A percentile compares a stretch with the other conserved stretches of the same genome.
phyloP scores from a whole-genome alignment of 2,888 invertebrate species.

The Cyclophora albipunctata region DNA sequence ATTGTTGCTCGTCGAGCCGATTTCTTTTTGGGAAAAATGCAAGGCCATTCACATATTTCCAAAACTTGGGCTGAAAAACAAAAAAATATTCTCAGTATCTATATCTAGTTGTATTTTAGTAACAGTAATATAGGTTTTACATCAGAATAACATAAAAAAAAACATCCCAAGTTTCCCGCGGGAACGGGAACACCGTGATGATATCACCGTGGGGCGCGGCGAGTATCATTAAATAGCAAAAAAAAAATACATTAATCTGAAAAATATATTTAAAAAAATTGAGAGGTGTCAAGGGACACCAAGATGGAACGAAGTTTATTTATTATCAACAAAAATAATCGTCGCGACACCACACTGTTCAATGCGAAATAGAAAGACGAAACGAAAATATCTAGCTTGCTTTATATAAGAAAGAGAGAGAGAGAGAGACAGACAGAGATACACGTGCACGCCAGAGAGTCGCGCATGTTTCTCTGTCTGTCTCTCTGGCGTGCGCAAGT shows the following conservation, averaged over 20 bases:
- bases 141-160: not conserved
- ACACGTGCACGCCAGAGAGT: too few relatives aligned
- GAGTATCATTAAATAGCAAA: not conserved
- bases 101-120: not conserved
- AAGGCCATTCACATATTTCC: constrained; percentile 36
- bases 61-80: constrained; percentile 27
- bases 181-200: not conserved
- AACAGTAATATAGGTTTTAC: not conserved
- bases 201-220: not conserved
- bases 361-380: too few relatives aligned
- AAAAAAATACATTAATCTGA: not conserved
- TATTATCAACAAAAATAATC: too few relatives aligned
- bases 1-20: too few relatives aligned
- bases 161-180: not conserved
- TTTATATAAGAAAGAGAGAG: too few relatives aligned
- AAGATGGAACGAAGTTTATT: too few relatives aligned
- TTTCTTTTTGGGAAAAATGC: constrained; percentile 7
- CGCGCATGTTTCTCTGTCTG: too few relatives aligned
- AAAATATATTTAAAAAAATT: not conserved
- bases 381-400: too few relatives aligned
- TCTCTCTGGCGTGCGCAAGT: too few relatives aligned
- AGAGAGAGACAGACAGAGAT: too few relatives aligned
- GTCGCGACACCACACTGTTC: too few relatives aligned
- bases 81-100: not conserved
- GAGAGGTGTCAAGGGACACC: too few relatives aligned